A percentile compares a stretch with the other conserved stretches of the same genome.
Evolutionary conservation across 1,140 invertebrate species (phyloP).

Genomic region (Periplaneta americana): DNA sequence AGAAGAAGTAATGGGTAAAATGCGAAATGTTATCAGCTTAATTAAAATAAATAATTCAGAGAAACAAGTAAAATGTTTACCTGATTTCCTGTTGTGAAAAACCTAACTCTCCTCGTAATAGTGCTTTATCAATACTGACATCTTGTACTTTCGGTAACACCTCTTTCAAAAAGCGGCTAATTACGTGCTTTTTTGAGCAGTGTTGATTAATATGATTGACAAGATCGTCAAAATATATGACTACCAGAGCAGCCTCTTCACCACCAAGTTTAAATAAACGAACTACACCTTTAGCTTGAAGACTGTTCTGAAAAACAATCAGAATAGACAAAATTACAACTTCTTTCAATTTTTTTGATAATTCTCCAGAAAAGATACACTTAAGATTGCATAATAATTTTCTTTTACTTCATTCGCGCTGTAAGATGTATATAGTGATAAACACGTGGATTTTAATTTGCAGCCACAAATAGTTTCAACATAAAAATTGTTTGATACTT

Average conservation of each 20-base stretch:
- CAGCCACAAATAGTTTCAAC: too few species aligned
- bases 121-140: conserved; percentile 14
- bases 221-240: conserved; percentile 13
- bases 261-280: conserved; percentile 16
- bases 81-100: conserved; percentile 10
- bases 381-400: too few species aligned
- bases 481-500: too few species aligned
- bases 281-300: conserved; percentile 4
- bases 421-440: too few species aligned
- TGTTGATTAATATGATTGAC: neutral
- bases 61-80: neutral
- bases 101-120: neutral
- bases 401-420: too few species aligned
- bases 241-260: conserved; percentile 8
- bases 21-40: neutral
- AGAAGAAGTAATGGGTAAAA: neutral
- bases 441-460: too few species aligned
- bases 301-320: conserved; percentile 13
- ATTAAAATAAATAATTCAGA: neutral
- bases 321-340: too few species aligned
- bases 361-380: too few species aligned
- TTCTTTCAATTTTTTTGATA: too few species aligned
- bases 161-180: conserved; percentile 4
- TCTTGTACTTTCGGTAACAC: conserved; percentile 10
- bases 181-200: conserved; percentile 1